Percentiles rank a stretch among this genome's conserved stretches.
These are phyloP conservation scores for Odontomachus brunneus DNA, from an alignment of 1,140 invertebrate species.

Conservation along the genomic window DNA sequence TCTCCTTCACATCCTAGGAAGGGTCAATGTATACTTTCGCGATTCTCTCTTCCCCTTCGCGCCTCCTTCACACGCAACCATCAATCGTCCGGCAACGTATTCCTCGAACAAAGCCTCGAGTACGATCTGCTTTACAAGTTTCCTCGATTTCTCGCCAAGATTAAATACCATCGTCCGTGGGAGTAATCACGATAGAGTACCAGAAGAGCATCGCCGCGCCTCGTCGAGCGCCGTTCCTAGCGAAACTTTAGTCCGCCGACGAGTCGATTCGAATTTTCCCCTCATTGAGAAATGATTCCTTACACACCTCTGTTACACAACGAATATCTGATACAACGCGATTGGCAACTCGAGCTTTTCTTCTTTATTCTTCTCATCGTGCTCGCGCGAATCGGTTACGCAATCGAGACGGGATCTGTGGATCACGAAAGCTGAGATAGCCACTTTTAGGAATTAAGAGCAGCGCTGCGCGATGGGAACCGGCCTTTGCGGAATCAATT, in stretches of 20 bases:
- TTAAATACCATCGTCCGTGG: conserved; percentile 48
- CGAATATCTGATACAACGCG: not conserved
- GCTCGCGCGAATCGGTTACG: not conserved
- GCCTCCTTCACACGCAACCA: conserved; percentile 10
- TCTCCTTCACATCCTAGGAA: conserved; percentile 5
- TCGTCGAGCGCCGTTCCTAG: conserved; percentile 20
- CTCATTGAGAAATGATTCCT: not conserved
- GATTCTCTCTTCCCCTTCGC: conserved; percentile 32
- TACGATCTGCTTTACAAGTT: conserved; percentile 55
- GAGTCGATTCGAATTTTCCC: not conserved
- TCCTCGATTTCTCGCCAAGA: conserved; percentile 52
- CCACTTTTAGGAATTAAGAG: not conserved
- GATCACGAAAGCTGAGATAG: not conserved
- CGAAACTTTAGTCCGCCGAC: conserved; percentile 3
- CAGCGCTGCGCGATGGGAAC: not conserved
- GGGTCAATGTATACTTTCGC: conserved; percentile 21
- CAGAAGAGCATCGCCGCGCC: conserved; percentile 15
- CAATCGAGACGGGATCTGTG: not conserved
- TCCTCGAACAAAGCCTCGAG: conserved; percentile 23
- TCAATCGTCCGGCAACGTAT: conserved; percentile 33
- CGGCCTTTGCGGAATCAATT: conserved; percentile 46
- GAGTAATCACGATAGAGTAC: conserved; percentile 47
- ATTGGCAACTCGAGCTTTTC: not conserved
- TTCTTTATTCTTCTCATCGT: not conserved
- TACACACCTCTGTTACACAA: conserved; percentile 2